Evolutionary conservation across 2,888 invertebrate genomes (phyloP).

Genomic region (Alsophila aescularia): DNA sequence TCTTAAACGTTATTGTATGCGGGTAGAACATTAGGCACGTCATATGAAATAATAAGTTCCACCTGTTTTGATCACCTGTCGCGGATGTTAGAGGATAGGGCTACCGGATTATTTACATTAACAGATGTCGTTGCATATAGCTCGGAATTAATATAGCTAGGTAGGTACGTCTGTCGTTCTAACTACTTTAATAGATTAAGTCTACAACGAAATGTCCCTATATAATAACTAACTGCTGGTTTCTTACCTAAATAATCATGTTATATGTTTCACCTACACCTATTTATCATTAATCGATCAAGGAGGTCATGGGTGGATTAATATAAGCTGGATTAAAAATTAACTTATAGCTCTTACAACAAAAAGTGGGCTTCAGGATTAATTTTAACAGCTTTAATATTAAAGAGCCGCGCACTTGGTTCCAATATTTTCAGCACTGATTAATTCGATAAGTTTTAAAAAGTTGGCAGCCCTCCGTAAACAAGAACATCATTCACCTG

Average conservation of each 20-base stretch:
- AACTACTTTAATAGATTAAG: neutral
- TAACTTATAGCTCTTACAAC: neutral
- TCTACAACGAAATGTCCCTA: too few relatives aligned
- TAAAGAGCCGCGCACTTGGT: slow-evolving; percentile 7
- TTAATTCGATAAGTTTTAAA: slow-evolving; percentile 16
- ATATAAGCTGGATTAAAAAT: neutral
- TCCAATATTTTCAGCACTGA: slow-evolving; percentile 11
- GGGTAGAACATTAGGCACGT: slow-evolving; percentile 30
- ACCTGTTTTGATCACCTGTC: slow-evolving; percentile 68
- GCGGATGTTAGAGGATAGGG: slow-evolving; percentile 23
- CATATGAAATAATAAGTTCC: slow-evolving; percentile 28
- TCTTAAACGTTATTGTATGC: too few relatives aligned
- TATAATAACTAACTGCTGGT: too few relatives aligned
- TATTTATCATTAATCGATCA: neutral
- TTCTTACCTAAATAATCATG: neutral
- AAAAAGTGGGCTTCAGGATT: slow-evolving; percentile 10
- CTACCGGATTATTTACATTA: slow-evolving; percentile 3
- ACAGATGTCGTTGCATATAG: neutral
- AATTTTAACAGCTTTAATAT: slow-evolving; percentile 24
- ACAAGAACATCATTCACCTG: slow-evolving; percentile 26
- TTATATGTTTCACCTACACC: neutral
- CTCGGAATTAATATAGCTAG: neutral
- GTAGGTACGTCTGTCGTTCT: too few relatives aligned
- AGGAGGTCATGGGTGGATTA: too few relatives aligned
- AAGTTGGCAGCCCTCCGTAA: slow-evolving; percentile 28